Evolutionary conservation across 2,113 vertebrate genomes (phyloP).

Genomic region (Bettongia penicillata): DNA sequence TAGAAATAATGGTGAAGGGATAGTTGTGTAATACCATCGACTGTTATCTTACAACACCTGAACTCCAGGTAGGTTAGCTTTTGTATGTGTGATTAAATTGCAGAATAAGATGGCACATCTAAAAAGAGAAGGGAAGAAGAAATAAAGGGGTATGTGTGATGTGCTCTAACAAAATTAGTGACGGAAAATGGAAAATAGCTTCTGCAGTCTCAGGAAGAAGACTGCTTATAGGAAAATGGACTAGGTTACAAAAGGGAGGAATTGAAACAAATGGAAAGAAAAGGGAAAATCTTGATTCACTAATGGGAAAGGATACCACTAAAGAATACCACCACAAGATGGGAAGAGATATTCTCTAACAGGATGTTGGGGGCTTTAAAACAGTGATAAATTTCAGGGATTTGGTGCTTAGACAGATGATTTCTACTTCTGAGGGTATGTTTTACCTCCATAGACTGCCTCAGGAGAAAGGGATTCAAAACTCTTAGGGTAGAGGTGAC

Average conservation of each 20-base stretch:
- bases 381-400: background rate
- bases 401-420: background rate
- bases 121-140: background rate
- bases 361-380: background rate
- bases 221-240: background rate
- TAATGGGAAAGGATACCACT: background rate
- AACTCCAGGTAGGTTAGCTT: background rate
- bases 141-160: background rate
- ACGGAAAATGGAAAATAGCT: background rate
- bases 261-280: background rate
- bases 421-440: background rate
- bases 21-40: background rate
- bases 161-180: background rate
- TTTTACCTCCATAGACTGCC: no score
- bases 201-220: background rate
- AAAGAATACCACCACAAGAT: background rate
- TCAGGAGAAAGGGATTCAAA: no score
- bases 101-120: background rate
- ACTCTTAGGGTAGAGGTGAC: no score
- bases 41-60: background rate
- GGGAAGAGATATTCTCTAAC: background rate
- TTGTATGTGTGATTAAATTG: background rate
- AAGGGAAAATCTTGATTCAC: background rate
- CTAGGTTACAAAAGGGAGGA: background rate
- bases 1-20: background rate